Percentiles rank a stretch among this genome's conserved stretches.
Evolutionary conservation across 1,140 invertebrate species (phyloP).

Genomic region (Drosophila kanapiae): DNA sequence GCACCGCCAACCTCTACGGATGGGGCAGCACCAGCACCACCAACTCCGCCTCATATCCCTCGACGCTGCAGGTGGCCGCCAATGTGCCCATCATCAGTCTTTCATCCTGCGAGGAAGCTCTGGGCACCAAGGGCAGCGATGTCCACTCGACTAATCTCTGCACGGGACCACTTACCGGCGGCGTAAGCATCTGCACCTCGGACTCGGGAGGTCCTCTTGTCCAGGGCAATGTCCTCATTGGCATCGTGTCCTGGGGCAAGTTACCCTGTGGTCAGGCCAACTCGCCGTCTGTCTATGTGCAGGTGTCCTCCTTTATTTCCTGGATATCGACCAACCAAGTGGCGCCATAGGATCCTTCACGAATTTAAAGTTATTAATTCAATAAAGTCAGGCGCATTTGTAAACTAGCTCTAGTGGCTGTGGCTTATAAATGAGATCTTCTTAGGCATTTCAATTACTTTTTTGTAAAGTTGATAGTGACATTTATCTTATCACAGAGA

Average conservation of each 20-base stretch:
- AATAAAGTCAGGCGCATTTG: slow-evolving; percentile 28
- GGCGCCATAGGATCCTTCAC: neutral
- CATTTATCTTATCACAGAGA: slow-evolving; percentile 14
- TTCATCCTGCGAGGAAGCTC: slow-evolving; percentile 63
- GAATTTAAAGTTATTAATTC: neutral
- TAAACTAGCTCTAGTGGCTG: slow-evolving; percentile 1
- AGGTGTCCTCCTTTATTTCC: slow-evolving; percentile 88
- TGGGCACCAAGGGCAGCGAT: slow-evolving; percentile 77
- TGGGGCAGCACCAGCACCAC: slow-evolving; percentile 86
- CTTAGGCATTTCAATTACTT: neutral
- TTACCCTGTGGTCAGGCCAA: slow-evolving; percentile 86
- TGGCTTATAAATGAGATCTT: slow-evolving; percentile 11
- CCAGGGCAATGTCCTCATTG: slow-evolving; percentile 74
- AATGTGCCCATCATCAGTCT: slow-evolving; percentile 73
- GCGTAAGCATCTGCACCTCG: slow-evolving; percentile 85
- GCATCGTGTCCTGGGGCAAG: slow-evolving; percentile 86
- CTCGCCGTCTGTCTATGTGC: slow-evolving; percentile 91
- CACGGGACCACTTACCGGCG: slow-evolving; percentile 86
- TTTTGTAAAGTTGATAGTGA: slow-evolving; percentile 6
- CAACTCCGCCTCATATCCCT: slow-evolving; percentile 73
- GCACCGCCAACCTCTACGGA: slow-evolving; percentile 85
- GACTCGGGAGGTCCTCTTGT: slow-evolving; percentile 86
- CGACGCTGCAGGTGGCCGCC: slow-evolving; percentile 80
- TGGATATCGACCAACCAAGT: slow-evolving; percentile 87
- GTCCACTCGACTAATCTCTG: slow-evolving; percentile 86